Base-by-base conservation (phyloP, 2,113 vertebrate genomes). In the Ciconia stormi region DNA sequence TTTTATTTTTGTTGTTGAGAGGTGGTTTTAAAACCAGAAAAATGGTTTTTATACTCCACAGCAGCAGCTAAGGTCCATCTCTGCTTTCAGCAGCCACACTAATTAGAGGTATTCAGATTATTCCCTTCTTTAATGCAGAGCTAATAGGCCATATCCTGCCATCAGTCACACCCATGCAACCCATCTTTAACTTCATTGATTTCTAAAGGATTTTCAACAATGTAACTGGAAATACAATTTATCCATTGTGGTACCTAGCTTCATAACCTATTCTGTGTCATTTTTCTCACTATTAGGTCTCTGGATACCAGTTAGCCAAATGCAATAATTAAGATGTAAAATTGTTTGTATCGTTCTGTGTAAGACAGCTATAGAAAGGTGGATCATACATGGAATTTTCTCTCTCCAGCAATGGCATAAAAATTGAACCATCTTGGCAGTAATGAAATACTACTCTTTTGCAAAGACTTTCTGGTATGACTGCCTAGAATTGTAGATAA, bases 71-170 rank as follows among this genome's bases (percentile, higher is more conserved):
- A 94, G 5, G 12, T 78, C 30, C 56, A 46, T 82, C 29, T 58
- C 62, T 83, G 52, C 49, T 84, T 88, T 94, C 49, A 90, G 26
- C 70, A 86, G 63, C 29, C 40, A 62, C 30, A 18, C 12, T 70
- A 93, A 87, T 89, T 72, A 86, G 27, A 87, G 40, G 34, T 40
- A 87, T 36, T 92, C n/a, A 82, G 36, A 63, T 86, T 93, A 95
- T 72, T 85, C 52, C 9, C 11, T 49, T 72, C n/a, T 40, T 77
- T 65, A 83, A 42, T 58, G 29, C 42, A 74, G 17, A 82, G 23
- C 72, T 95, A 96, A 94, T 73, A 70, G 61, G 13, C 62, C 53
- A 66, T 58, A 83, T 70, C 38, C 82, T 80, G 27, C 40, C 49
- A 79, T 49, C 66, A 91, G 44, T 94, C 62, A 95, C 66, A 90